Conservation (phyloP, 2,797 vertebrate species). For the Pipistrellus kuhlii region DNA sequence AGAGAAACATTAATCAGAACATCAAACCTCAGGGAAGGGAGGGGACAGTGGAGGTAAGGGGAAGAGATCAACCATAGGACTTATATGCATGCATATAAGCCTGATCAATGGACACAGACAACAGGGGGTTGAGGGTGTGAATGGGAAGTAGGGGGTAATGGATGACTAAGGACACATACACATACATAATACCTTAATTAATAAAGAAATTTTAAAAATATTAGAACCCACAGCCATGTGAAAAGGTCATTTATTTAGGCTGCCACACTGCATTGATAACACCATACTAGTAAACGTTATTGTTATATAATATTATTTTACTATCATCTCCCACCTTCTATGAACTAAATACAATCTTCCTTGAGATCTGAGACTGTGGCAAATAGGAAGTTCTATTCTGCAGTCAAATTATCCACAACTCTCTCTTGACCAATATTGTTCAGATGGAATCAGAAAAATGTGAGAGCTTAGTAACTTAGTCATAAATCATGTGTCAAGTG, state of each 20-base stretch:
- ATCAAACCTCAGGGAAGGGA: too few relatives aligned
- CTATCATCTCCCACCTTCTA: not conserved
- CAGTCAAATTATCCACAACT: not conserved
- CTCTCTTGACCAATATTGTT: not conserved
- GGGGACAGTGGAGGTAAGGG: too few relatives aligned
- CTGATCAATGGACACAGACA: too few relatives aligned
- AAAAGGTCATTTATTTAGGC: not conserved
- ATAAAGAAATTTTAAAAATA: not conserved
- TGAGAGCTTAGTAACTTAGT: slow-evolving; percentile 10
- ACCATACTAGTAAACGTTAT: not conserved
- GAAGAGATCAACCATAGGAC: too few relatives aligned
- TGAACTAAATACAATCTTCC: not conserved
- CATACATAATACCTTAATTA: too few relatives aligned
- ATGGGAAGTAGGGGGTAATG: too few relatives aligned
- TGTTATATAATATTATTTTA: not conserved
- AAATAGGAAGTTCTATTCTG: not conserved
- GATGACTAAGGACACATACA: too few relatives aligned
- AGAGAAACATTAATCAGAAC: too few relatives aligned
- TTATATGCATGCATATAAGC: too few relatives aligned
- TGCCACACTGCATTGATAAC: not conserved
- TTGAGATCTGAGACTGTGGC: not conserved
- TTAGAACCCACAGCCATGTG: not conserved
- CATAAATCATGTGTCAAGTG: slow-evolving; percentile 31
- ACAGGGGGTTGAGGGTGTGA: too few relatives aligned
- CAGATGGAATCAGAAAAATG: not conserved